phyloP scores from a whole-genome alignment of 2,113 vertebrate genomes.

The Oxyruncus cristatus region DNA sequence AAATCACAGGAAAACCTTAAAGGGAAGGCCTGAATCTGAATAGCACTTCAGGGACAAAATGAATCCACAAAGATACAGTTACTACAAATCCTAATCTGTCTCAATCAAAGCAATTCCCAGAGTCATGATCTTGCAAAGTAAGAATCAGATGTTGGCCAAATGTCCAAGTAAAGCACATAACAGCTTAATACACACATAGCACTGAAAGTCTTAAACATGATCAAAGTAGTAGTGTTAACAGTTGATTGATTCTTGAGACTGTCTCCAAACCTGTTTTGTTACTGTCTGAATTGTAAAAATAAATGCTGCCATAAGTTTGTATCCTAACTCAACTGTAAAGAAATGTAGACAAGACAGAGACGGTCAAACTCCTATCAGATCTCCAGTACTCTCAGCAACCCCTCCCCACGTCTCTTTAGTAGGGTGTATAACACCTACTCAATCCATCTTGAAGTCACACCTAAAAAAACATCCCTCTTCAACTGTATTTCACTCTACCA shows the following conservation, averaged over 20 bases:
- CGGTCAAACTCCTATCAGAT: background rate
- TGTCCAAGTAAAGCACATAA: fast-evolving
- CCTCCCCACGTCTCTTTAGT: background rate
- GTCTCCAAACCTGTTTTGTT: background rate
- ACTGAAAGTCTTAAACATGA: background rate
- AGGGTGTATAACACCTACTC: background rate
- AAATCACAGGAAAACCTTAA: background rate
- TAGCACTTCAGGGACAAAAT: background rate
- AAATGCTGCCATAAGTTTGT: background rate
- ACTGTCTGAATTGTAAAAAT: background rate
- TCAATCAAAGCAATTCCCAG: background rate
- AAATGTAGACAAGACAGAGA: background rate
- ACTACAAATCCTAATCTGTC: background rate
- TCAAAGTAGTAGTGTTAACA: background rate
- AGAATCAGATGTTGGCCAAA: background rate
- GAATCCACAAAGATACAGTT: background rate
- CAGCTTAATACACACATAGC: background rate
- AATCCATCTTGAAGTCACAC: background rate
- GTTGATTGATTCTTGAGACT: background rate
- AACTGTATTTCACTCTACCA: background rate
- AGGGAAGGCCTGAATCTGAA: background rate
- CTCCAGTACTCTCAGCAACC: background rate
- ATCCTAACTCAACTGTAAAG: background rate
- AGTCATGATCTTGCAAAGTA: background rate
- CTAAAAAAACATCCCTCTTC: background rate